Evolutionary conservation across 2,113 vertebrate species (phyloP).

Genomic region (Emberiza fucata): DNA sequence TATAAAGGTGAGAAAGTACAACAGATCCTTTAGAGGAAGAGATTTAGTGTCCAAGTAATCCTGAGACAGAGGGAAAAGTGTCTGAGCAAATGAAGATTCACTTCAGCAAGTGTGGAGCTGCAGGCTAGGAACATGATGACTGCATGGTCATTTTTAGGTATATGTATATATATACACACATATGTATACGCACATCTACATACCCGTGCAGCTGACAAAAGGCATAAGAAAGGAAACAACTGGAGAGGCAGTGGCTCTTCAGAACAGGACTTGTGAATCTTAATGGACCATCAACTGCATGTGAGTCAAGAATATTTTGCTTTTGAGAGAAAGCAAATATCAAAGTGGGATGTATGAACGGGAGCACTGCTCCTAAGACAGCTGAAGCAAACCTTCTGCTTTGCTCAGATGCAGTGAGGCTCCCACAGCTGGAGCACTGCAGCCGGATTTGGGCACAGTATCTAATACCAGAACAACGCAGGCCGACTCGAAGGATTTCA

Average conservation of each 20-base stretch:
- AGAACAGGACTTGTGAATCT: neutral
- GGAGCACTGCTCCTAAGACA: neutral
- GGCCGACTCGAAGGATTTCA: neutral
- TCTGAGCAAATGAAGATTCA: neutral
- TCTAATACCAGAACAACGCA: neutral
- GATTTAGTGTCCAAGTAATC: neutral
- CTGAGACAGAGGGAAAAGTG: neutral
- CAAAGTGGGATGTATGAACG: neutral
- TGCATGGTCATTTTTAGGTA: neutral
- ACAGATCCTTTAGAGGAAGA: neutral
- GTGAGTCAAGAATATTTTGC: neutral
- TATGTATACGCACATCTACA: fast-evolving
- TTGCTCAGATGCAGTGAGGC: neutral
- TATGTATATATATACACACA: neutral
- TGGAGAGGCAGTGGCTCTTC: neutral
- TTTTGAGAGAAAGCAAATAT: neutral
- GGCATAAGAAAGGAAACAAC: neutral
- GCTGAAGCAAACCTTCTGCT: neutral
- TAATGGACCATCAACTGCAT: neutral
- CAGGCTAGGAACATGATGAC: neutral
- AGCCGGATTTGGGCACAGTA: fast-evolving
- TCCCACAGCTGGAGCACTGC: neutral
- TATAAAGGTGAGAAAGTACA: neutral
- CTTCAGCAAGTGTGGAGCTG: neutral
- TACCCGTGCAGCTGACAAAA: neutral